phyloP scores from a whole-genome alignment of 64 coral and sea anemone species.

The Actinia equina region DNA sequence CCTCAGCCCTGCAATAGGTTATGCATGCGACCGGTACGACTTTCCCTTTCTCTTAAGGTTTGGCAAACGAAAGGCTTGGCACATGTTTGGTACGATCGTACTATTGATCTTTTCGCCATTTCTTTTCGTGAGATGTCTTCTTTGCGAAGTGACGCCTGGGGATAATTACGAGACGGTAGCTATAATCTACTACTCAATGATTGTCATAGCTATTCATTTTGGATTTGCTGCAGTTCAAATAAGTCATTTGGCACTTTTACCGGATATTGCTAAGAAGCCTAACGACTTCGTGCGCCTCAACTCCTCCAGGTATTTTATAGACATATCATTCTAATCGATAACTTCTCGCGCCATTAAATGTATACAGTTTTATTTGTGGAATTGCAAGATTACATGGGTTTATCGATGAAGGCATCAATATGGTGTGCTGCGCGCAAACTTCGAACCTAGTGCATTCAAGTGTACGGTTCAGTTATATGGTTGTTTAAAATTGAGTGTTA shows the following conservation, averaged over 20 bases:
- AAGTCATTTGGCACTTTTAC: slow-evolving; percentile 39
- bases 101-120: slow-evolving; percentile 25
- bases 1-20: slow-evolving; percentile 32
- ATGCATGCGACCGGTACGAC: slow-evolving; percentile 25
- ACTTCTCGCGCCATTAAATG: no score
- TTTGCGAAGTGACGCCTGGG: slow-evolving; percentile 17
- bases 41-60: slow-evolving; percentile 35
- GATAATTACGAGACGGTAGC: slow-evolving; percentile 12
- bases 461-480: no score
- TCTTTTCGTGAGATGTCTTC: slow-evolving; percentile 45
- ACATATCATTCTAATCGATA: not conserved
- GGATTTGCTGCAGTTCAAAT: slow-evolving; percentile 50
- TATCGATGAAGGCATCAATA: no score
- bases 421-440: no score
- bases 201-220: slow-evolving; percentile 23
- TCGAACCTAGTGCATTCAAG: no score
- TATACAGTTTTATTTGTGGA: no score
- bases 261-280: slow-evolving; percentile 43
- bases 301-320: slow-evolving; percentile 27
- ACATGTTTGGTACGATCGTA: slow-evolving; percentile 41
- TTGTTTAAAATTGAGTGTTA: no score
- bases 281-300: slow-evolving; percentile 44
- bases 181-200: slow-evolving; percentile 10
- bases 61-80: slow-evolving; percentile 47
- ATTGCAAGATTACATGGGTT: no score